Conservation (phyloP, 2,113 vertebrate species). For the Rhinolophus ferrumequinum region DNA sequence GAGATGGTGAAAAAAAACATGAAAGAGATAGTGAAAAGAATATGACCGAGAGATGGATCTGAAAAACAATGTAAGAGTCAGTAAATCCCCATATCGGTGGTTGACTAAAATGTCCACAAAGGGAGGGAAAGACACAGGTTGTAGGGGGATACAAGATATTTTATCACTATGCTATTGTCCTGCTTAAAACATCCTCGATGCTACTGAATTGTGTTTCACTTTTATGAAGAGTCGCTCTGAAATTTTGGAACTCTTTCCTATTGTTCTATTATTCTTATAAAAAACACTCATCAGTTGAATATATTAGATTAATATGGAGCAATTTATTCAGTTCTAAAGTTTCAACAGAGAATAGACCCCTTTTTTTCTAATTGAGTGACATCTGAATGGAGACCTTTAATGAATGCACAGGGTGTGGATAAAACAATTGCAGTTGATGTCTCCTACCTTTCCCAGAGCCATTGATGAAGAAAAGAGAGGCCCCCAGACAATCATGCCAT, state of each 20-base stretch:
- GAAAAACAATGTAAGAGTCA: background rate
- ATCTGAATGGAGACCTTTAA: background rate
- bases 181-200: background rate
- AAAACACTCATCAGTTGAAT: background rate
- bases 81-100: background rate
- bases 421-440: background rate
- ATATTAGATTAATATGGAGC: background rate
- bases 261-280: background rate
- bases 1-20: background rate
- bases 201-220: background rate
- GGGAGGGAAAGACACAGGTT: background rate
- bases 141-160: background rate
- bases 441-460: background rate
- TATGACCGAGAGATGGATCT: background rate
- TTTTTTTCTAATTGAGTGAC: background rate
- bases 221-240: background rate
- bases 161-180: too few relatives aligned
- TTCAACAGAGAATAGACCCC: background rate
- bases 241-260: background rate
- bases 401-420: background rate
- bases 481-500: accelerated
- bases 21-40: background rate
- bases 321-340: background rate
- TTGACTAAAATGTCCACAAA: background rate
- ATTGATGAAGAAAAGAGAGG: background rate